Percentiles rank a stretch among this genome's conserved stretches.
These are phyloP conservation scores for Uromys caudimaculatus DNA, from an alignment of 2,797 vertebrate species.

Conservation along the genomic window DNA sequence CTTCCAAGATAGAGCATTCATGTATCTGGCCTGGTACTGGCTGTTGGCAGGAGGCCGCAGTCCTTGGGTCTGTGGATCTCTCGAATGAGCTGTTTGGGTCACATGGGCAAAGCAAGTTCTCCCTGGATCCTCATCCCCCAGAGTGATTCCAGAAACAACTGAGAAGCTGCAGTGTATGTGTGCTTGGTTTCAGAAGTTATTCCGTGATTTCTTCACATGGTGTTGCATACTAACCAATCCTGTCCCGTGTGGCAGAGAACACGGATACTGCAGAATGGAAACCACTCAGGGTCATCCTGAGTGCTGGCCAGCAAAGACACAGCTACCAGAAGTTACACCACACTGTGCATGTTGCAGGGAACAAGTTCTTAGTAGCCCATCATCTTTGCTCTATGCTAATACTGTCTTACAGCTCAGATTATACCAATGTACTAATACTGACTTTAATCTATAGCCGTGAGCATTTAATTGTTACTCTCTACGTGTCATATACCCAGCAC, in stretches of 20 bases:
- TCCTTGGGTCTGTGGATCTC: not conserved
- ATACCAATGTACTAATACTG: not conserved
- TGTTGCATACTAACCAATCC: not conserved
- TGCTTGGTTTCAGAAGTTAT: not conserved
- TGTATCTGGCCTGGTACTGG: not conserved
- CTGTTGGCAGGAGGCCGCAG: not conserved
- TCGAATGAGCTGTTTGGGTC: not conserved
- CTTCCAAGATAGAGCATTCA: not conserved
- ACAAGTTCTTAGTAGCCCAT: not conserved
- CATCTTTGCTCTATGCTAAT: not conserved
- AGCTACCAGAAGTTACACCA: not conserved
- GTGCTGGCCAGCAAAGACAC: not conserved
- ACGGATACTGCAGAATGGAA: not conserved
- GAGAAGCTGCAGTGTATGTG: not conserved
- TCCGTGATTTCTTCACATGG: not conserved
- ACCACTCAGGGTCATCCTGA: not conserved
- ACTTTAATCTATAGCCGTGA: not conserved
- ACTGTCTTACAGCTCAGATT: not conserved
- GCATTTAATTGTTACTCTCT: not conserved
- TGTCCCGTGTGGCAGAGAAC: not conserved
- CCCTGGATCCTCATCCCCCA: not conserved
- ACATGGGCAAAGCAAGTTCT: not conserved
- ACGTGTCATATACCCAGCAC: not conserved
- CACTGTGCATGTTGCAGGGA: not conserved
- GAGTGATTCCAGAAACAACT: not conserved